Evolutionary conservation across 2,888 invertebrate species (phyloP).

Genomic region (Cephus spinipes): DNA sequence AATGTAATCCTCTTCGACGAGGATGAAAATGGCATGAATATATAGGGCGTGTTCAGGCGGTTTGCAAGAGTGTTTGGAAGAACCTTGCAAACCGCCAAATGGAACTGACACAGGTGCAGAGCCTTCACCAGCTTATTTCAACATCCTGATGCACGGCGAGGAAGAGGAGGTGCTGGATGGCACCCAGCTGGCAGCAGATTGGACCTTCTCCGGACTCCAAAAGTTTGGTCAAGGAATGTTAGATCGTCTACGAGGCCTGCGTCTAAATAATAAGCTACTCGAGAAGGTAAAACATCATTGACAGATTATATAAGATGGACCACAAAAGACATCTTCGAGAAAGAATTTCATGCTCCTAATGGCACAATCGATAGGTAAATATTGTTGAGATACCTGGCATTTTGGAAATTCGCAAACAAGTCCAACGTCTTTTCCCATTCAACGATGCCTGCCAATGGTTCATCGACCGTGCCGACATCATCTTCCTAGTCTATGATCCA

Average conservation of each 20-base stretch:
- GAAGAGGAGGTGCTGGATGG: constrained; percentile 89
- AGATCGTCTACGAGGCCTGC: constrained; percentile 86
- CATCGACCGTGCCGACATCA: constrained; percentile 94
- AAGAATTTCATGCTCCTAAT: background rate
- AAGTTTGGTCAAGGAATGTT: constrained; percentile 95
- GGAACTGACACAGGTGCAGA: constrained; percentile 79
- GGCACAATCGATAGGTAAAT: constrained; percentile 76
- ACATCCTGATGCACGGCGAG: constrained; percentile 90
- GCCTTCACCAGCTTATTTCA: constrained; percentile 93
- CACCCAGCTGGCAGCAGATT: constrained; percentile 94
- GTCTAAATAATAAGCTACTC: constrained; percentile 83
- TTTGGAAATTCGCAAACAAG: constrained; percentile 92
- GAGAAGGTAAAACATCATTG: constrained; percentile 77
- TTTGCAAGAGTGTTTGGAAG: constrained; percentile 45
- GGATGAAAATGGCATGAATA: constrained; percentile 12
- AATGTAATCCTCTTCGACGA: too few relatives aligned
- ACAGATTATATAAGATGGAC: too few relatives aligned
- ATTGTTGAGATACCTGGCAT: constrained; percentile 97
- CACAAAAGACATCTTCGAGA: too few relatives aligned
- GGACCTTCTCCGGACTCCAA: constrained; percentile 93
- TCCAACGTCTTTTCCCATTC: constrained; percentile 92
- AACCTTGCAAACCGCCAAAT: constrained; percentile 40
- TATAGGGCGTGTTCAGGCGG: constrained; percentile 48
- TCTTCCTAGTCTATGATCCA: constrained; percentile 95
- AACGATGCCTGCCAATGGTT: constrained; percentile 98